These are phyloP conservation scores for Nanorana parkeri DNA, from an alignment of 2,113 vertebrate species.

Conservation along the genomic window DNA sequence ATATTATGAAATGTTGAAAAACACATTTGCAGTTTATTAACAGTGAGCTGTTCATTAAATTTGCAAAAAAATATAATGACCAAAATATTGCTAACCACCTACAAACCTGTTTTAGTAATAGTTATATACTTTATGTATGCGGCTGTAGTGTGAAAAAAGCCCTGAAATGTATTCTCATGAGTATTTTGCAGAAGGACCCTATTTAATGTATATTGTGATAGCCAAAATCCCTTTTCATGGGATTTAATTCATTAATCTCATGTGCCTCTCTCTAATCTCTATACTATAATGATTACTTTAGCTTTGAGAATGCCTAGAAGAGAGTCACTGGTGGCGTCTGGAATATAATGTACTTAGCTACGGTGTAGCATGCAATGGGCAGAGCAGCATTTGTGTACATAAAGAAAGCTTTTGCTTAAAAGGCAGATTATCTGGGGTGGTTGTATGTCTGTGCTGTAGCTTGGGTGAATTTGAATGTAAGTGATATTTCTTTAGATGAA, in stretches of 20 bases:
- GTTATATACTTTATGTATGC: no score
- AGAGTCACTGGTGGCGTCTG: neutral
- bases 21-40: neutral
- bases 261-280: neutral
- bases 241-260: neutral
- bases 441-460: neutral
- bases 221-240: neutral
- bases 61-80: neutral
- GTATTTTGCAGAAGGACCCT: no score
- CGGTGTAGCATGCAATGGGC: neutral
- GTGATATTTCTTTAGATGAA: neutral
- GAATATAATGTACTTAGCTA: neutral
- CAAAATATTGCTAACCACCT: neutral
- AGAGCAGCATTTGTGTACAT: neutral
- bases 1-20: neutral
- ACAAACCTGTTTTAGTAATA: no score
- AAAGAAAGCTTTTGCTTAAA: neutral
- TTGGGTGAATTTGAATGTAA: neutral
- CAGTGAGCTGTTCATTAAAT: neutral
- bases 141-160: no score
- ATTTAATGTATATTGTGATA: neutral
- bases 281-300: neutral
- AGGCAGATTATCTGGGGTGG: neutral
- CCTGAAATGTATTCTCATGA: no score
- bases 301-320: neutral